Evolutionary conservation across 2,113 vertebrate species (phyloP).

Genomic region (Clarias macrocephalus): DNA sequence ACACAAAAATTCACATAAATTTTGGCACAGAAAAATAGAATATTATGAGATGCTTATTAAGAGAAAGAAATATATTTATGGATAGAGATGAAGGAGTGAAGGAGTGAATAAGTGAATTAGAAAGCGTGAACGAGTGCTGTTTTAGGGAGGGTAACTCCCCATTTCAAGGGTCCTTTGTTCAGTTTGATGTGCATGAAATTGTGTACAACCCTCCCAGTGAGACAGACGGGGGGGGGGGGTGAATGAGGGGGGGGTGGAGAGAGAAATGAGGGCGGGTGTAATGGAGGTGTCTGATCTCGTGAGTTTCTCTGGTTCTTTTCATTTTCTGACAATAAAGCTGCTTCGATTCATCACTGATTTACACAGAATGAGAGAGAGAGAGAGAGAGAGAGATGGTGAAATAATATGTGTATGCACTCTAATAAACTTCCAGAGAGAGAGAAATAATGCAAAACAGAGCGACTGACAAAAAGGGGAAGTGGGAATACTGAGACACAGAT

Average conservation of each 20-base stretch:
- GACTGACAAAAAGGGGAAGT: background rate
- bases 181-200: slow-evolving; percentile 30
- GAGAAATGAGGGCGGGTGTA: slow-evolving; percentile 18
- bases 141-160: slow-evolving; percentile 9
- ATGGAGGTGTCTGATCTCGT: slow-evolving; percentile 67
- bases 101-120: background rate
- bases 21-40: slow-evolving; percentile 47
- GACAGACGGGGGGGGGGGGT: background rate
- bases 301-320: slow-evolving; percentile 64
- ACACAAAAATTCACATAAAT: slow-evolving; percentile 34
- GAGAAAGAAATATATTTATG: slow-evolving; percentile 22
- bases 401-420: background rate
- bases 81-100: background rate
- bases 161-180: slow-evolving; percentile 3
- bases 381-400: slow-evolving; percentile 53
- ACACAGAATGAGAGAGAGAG: slow-evolving; percentile 31
- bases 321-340: slow-evolving; percentile 68
- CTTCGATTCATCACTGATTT: slow-evolving; percentile 64
- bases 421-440: background rate
- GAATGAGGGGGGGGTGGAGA: background rate
- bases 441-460: background rate
- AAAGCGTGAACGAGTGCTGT: background rate
- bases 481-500: background rate
- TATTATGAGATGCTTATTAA: slow-evolving; percentile 61
- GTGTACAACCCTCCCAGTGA: slow-evolving; percentile 1